Evolutionary conservation across 2,113 vertebrate species (phyloP).

Genomic region (Aspiorhynchus laticeps): DNA sequence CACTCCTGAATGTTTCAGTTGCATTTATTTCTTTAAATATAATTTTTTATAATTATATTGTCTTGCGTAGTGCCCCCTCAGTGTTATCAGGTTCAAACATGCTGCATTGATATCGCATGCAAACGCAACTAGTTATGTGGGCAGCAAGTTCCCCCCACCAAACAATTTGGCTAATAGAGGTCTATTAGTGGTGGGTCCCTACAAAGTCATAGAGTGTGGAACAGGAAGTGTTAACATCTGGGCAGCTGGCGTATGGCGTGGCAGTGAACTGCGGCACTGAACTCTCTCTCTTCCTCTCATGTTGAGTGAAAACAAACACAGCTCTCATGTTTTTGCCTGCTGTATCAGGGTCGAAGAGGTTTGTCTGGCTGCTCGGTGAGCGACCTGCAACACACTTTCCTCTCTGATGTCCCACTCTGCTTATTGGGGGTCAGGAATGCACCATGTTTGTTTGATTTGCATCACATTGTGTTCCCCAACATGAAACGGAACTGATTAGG

Average conservation of each 20-base stretch:
- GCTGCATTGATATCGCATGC: neutral
- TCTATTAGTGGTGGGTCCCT: conserved; percentile 37
- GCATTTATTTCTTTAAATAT: neutral
- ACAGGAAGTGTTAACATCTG: conserved; percentile 61
- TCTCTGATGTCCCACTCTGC: conserved; percentile 46
- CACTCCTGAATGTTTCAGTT: neutral
- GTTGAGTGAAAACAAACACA: conserved; percentile 61
- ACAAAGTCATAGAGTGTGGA: conserved; percentile 41
- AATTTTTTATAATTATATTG: neutral
- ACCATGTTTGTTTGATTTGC: conserved; percentile 56
- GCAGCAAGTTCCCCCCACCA: conserved; percentile 28
- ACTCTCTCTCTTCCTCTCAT: conserved; percentile 55
- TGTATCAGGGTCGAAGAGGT: conserved; percentile 34
- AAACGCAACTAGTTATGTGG: neutral
- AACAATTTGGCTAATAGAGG: conserved; percentile 26
- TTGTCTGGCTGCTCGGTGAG: conserved; percentile 13
- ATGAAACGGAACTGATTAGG: conserved; percentile 47
- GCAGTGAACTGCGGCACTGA: conserved; percentile 45
- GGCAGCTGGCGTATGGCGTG: conserved; percentile 50
- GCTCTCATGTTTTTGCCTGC: conserved; percentile 53
- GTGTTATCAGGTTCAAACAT: neutral
- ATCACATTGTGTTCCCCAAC: conserved; percentile 45
- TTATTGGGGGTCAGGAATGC: conserved; percentile 50
- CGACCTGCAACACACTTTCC: neutral
- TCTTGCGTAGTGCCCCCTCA: neutral